Evolutionary conservation across 2,888 invertebrate genomes (phyloP).

Genomic region (Drosophila acutilabella): DNA sequence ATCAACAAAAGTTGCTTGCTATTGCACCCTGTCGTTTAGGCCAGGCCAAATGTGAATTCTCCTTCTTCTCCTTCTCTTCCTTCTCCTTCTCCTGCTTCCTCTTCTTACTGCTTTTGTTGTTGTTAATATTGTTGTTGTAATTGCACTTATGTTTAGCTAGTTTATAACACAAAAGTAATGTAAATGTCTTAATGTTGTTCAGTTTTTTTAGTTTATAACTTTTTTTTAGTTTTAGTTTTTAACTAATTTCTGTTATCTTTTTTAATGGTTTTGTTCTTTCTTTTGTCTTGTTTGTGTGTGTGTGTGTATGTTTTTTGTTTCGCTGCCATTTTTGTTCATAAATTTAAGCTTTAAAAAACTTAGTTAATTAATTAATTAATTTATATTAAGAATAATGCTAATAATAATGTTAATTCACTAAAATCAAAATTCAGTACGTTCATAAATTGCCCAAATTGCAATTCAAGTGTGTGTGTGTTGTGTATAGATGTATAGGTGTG

Average conservation of each 20-base stretch:
- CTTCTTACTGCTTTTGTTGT: conserved; percentile 13
- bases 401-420: conserved; percentile 43
- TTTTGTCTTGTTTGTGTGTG: neutral
- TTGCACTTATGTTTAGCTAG: conserved; percentile 50
- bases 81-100: neutral
- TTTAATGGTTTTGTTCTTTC: neutral
- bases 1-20: conserved; percentile 45
- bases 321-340: conserved; percentile 42
- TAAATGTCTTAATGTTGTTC: conserved; percentile 31
- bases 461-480: conserved; percentile 38
- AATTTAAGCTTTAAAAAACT: conserved; percentile 20
- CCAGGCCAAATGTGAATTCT: conserved; percentile 31
- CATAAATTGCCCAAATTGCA: conserved; percentile 52
- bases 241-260: conserved; percentile 9
- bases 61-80: neutral
- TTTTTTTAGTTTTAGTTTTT: conserved; percentile 1
- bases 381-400: conserved; percentile 10
- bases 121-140: conserved; percentile 39
- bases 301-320: conserved; percentile 27
- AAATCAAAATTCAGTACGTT: conserved; percentile 62
- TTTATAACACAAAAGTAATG: conserved; percentile 33
- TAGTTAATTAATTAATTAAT: conserved; percentile 5
- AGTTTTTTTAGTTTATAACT: no score
- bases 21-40: conserved; percentile 50
- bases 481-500: neutral